These are phyloP conservation scores for Heliconius erato DNA, from an alignment of 2,888 invertebrate genomes.

Conservation along the genomic window DNA sequence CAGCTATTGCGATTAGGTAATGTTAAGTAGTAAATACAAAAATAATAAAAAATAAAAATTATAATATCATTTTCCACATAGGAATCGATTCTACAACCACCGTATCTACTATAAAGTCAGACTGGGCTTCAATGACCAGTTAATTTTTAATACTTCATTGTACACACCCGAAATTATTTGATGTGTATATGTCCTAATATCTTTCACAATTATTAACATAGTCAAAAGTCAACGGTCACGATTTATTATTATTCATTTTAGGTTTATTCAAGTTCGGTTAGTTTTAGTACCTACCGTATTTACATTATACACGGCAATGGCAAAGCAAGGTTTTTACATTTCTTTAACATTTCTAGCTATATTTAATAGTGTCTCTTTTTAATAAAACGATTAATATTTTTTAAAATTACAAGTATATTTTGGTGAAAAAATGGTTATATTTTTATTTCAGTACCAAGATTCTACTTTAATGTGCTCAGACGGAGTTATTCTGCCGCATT, in stretches of 20 bases:
- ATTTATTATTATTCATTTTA: slow-evolving; percentile 40
- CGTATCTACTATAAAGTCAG: not conserved
- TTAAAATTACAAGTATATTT: not conserved
- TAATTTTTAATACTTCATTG: not conserved
- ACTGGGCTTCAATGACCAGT: not conserved
- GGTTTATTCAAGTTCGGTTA: slow-evolving; percentile 19
- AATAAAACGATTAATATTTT: not conserved
- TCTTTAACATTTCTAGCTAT: not conserved
- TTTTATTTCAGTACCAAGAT: slow-evolving; percentile 50
- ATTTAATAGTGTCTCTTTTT: not conserved
- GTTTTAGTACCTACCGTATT: not conserved
- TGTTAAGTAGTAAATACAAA: too few relatives aligned
- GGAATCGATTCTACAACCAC: not conserved
- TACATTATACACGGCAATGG: slow-evolving; percentile 48
- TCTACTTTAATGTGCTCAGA: slow-evolving; percentile 43
- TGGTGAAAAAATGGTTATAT: slow-evolving; percentile 11
- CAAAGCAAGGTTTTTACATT: slow-evolving; percentile 51
- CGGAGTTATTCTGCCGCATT: slow-evolving; percentile 53
- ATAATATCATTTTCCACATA: not conserved
- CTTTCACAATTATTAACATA: slow-evolving; percentile 27
- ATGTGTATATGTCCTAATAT: slow-evolving; percentile 25
- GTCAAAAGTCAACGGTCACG: slow-evolving; percentile 53
- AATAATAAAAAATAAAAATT: too few relatives aligned
- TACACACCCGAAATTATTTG: not conserved
- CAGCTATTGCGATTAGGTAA: too few relatives aligned